Evolutionary conservation across 2,797 vertebrate species (phyloP), one percentile per base, ranked within the genome.

Genomic region (Chelidonichthys spinosus): DNA sequence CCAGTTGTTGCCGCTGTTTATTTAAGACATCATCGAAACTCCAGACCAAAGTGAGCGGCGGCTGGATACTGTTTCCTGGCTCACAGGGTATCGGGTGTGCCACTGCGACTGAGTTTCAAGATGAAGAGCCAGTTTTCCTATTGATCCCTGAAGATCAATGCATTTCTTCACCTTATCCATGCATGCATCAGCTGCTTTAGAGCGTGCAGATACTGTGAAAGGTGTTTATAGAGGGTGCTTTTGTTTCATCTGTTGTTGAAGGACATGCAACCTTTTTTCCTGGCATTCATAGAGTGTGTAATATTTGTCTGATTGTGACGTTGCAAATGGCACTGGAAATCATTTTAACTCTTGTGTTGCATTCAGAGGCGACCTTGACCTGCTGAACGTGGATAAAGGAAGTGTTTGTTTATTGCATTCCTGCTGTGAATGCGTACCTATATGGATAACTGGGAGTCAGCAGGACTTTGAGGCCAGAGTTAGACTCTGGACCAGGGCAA

Each of bases 331-430:
- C 25, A 47, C 58, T 32, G 15, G 43, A 47, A 25, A 47, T 44
- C 2, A n/a, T 62, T n/a, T 0, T 14, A 33, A 60, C 15, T 13
- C 9, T 0, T 47, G 0, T 11, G n/a, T n/a, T 47, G 13, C 33
- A 25, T 18, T 0, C 61, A 8, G 5, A 49, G 33, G 36, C 10
- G 6, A 7, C 33, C 1, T 1, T 43, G 13, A 33, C 71, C 9
- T 3, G 17, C 59, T 25, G 37, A 1, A 53, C 63, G 7, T 39
- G 4, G 63, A 60, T 61, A n/a, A 72, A 67, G 32, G 60, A 25
- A 6, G 7, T 39, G 36, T 80, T 81, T 87, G 75, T 75, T 72
- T 73, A 58, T 74, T 81, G 40, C 74, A 63, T 81, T 82, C 61
- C 68, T 56, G 11, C 36, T 73, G 33, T 75, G 58, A 71, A 37